Evolutionary conservation across 2,888 invertebrate species (phyloP), one percentile per base, ranked within the genome.

Genomic region (Xestia xanthographa): DNA sequence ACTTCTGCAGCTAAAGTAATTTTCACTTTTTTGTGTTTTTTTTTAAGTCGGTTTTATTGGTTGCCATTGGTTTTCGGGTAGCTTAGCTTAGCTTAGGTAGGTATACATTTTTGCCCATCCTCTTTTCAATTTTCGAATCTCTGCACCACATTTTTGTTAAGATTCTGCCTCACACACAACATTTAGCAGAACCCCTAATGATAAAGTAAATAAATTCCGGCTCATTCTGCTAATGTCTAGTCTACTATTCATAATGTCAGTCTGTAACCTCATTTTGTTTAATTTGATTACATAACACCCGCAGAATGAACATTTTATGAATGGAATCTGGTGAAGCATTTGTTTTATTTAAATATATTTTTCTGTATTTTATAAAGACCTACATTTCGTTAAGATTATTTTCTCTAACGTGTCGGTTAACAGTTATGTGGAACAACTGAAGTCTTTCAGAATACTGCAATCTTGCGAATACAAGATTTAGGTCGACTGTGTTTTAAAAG

Each of bases 201-300:
- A 84, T 86, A 83, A 86, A 88, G 72, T 82, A 87, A 87, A 89
- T 76, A 89, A 86, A 89, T 87, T 83, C 89, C 89, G 88, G 86
- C 88, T 87, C 83, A 84, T 82, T 85, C 89, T 88, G 87, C 78
- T 86, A 83, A 87, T 87, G 87, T 89, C 87, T 91, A 88, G 89
- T 91, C 90, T 90, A 89, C 90, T 85, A 90, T 65, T 68, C 87
- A 88, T 89, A 89, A 88, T 80, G 86, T 75, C 85, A 77, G 87
- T 87, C 89, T 84, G 91, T 92, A 93, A 92, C 94, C 94, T 91
- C 91, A 91, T 94, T 88, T 93, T 86, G 82, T 87, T 87, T 90
- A 92, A 91, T 92, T 92, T 92, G 92, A 93, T 95, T 95, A 93
- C 93, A 92, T 91, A 93, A 94, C 90, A 85, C 81, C 81, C 86